phyloP scores from a whole-genome alignment of 2,797 vertebrate species.

The Phataginus tetradactyla region DNA sequence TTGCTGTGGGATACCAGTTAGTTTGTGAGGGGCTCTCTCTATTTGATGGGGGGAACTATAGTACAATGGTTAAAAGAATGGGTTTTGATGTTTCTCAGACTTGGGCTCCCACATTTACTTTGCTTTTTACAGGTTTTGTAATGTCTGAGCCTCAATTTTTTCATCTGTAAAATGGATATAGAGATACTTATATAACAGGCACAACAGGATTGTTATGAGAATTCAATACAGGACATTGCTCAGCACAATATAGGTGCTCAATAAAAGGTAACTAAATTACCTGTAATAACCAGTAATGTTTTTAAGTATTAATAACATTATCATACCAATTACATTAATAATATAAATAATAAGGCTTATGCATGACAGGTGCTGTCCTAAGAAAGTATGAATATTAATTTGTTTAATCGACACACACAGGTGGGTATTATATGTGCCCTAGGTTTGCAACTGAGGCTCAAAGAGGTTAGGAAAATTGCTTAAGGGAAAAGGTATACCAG shows the following conservation, averaged over 20 bases:
- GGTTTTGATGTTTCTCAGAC: not conserved
- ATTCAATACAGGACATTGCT: not conserved
- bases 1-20: not conserved
- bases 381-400: not conserved
- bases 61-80: not conserved
- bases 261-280: not conserved
- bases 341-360: not conserved
- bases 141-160: slow-evolving; percentile 10
- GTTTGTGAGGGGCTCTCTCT: not conserved
- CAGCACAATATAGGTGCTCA: not conserved
- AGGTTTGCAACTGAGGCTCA: not conserved
- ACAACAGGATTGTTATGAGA: not conserved
- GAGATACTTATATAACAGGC: not conserved
- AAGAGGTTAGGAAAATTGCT: not conserved
- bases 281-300: not conserved
- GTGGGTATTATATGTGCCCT: not conserved
- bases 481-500: not conserved
- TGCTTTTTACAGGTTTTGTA: not conserved
- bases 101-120: not conserved
- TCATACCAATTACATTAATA: not conserved
- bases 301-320: not conserved
- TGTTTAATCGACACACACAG: not conserved
- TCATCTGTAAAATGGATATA: slow-evolving; percentile 11
- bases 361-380: not conserved
- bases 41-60: not conserved